phyloP scores from a whole-genome alignment of 2,888 invertebrate genomes.

The Noctua janthina region DNA sequence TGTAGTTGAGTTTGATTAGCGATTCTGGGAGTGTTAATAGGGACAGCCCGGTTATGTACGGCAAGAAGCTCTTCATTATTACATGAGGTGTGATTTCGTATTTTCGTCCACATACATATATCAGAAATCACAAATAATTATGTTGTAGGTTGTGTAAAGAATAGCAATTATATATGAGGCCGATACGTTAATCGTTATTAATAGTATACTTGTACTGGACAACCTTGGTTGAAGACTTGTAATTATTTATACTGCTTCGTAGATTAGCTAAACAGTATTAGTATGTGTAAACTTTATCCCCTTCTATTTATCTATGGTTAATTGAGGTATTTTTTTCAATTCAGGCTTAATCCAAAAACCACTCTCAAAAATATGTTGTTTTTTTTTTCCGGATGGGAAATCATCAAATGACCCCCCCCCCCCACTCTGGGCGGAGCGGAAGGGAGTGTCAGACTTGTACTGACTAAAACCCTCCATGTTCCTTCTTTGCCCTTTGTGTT shows the following conservation, averaged over 20 bases:
- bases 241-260: constrained; percentile 40
- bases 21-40: not conserved
- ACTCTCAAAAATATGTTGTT: not conserved
- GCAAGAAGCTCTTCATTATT: not conserved
- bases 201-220: constrained; percentile 42
- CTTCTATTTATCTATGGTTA: constrained; percentile 2
- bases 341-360: not conserved
- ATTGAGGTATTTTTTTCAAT: not conserved
- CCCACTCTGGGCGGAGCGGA: too few species aligned
- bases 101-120: constrained; percentile 2
- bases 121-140: constrained; percentile 26
- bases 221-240: constrained; percentile 48
- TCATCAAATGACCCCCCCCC: too few species aligned
- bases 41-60: not conserved
- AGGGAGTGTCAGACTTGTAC: too few species aligned
- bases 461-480: too few species aligned
- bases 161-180: constrained; percentile 45
- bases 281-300: not conserved
- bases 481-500: too few species aligned
- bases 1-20: too few species aligned
- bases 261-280: constrained; percentile 17
- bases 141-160: constrained; percentile 32
- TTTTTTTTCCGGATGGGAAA: too few species aligned
- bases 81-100: constrained; percentile 14
- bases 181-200: constrained; percentile 29